These are phyloP conservation scores for Lordiphosa collinella DNA, from an alignment of 1,140 invertebrate species.

Conservation along the genomic window DNA sequence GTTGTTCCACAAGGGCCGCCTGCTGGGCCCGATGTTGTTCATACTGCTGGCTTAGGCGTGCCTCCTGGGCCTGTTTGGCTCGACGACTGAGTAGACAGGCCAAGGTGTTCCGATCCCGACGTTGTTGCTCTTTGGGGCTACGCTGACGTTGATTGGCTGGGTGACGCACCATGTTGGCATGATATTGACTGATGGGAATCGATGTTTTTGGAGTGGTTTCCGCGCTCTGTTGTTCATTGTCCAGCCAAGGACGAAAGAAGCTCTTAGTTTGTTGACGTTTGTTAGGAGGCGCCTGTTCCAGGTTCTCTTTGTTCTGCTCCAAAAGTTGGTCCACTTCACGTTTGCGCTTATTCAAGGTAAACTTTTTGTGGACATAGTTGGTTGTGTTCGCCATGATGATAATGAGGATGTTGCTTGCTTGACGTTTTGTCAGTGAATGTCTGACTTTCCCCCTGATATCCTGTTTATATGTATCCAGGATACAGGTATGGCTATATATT, in stretches of 20 bases:
- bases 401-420: slow-evolving; percentile 33
- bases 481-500: background rate
- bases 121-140: slow-evolving; percentile 52
- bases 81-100: slow-evolving; percentile 49
- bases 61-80: slow-evolving; percentile 47
- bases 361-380: slow-evolving; percentile 49
- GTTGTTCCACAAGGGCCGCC: slow-evolving; percentile 49
- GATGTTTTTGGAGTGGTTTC: background rate
- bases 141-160: slow-evolving; percentile 27
- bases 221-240: slow-evolving; percentile 35
- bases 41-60: slow-evolving; percentile 39
- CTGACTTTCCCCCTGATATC: slow-evolving; percentile 26
- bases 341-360: slow-evolving; percentile 42
- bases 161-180: slow-evolving; percentile 60
- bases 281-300: background rate
- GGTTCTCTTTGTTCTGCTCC: slow-evolving; percentile 25
- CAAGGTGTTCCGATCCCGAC: slow-evolving; percentile 55
- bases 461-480: slow-evolving; percentile 46
- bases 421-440: slow-evolving; percentile 50
- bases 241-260: slow-evolving; percentile 56
- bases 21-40: slow-evolving; percentile 35
- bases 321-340: slow-evolving; percentile 27
- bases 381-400: slow-evolving; percentile 19
- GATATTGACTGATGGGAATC: slow-evolving; percentile 32
- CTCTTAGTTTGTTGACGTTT: slow-evolving; percentile 38